Evolutionary conservation across 2,797 vertebrate genomes (phyloP).

Genomic region (Paguma larvata): DNA sequence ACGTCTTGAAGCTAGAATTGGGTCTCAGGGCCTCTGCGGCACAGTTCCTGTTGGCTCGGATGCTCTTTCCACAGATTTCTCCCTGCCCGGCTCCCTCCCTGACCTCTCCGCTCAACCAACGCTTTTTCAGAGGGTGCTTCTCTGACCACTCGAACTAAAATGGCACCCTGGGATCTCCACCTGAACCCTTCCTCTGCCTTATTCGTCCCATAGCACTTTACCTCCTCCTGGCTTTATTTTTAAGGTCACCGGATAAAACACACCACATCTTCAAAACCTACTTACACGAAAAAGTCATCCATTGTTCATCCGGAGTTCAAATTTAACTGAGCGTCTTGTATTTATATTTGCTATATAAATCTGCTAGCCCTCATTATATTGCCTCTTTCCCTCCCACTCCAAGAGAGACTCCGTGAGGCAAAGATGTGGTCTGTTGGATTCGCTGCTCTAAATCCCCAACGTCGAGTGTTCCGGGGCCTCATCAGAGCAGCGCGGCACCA

Average conservation of each 20-base stretch:
- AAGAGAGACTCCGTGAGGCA: neutral
- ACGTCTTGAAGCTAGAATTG: neutral
- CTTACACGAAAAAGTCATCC: neutral
- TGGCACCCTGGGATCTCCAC: neutral
- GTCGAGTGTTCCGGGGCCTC: neutral
- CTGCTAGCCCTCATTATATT: neutral
- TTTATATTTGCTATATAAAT: conserved; percentile 25
- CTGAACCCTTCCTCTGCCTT: neutral
- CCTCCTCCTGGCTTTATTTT: neutral
- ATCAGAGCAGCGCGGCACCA: neutral
- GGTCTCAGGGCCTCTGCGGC: neutral
- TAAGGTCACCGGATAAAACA: neutral
- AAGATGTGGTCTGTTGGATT: neutral
- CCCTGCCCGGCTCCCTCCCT: neutral
- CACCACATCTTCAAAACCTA: neutral
- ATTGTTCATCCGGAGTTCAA: neutral
- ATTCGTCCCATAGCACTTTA: neutral
- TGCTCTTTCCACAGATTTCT: neutral
- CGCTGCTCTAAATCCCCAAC: neutral
- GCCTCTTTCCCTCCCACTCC: neutral
- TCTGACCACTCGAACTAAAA: neutral
- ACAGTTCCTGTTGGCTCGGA: neutral
- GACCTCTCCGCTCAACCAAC: neutral
- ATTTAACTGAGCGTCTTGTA: neutral
- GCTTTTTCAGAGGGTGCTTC: neutral